A percentile compares a stretch with the other conserved stretches of the same genome.
These are phyloP conservation scores for Pheucticus melanocephalus DNA, from an alignment of 2,113 vertebrate genomes.

Conservation along the genomic window DNA sequence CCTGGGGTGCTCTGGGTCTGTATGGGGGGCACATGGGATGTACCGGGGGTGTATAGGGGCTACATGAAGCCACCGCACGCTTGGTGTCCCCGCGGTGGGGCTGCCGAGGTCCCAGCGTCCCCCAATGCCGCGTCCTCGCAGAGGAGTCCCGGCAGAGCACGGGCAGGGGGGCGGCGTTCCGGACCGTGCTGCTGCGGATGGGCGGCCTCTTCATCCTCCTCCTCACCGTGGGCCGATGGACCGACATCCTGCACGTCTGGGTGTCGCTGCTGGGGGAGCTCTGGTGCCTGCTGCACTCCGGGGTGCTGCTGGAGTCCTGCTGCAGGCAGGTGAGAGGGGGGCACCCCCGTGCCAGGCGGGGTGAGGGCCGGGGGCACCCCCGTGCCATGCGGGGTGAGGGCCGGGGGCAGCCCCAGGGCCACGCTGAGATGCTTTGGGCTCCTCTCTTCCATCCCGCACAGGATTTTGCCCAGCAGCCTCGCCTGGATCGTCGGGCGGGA, in stretches of 20 bases:
- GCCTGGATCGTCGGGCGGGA: rapidly evolving
- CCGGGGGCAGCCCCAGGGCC: neutral
- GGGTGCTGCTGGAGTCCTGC: conserved; percentile 75
- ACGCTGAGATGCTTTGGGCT: neutral
- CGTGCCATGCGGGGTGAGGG: rapidly evolving
- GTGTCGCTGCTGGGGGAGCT: conserved; percentile 86
- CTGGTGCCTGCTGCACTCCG: conserved; percentile 76
- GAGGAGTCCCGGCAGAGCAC: conserved; percentile 79
- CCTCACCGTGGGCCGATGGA: conserved; percentile 87
- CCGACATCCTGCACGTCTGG: conserved; percentile 82
- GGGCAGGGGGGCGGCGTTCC: conserved; percentile 57
- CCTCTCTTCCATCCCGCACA: neutral
- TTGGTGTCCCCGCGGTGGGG: rapidly evolving
- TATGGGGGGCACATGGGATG: neutral
- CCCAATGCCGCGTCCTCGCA: neutral
- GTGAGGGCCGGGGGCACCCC: too few relatives aligned
- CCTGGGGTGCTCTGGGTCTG: rapidly evolving
- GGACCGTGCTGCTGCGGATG: conserved; percentile 84
- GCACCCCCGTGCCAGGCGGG: too few relatives aligned
- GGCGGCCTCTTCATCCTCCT: conserved; percentile 88
- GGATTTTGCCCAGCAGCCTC: neutral
- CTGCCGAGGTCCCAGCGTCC: neutral
- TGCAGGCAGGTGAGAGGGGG: conserved; percentile 72
- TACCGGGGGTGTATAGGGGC: too few relatives aligned
- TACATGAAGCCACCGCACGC: rapidly evolving